These are phyloP conservation scores for Pipra filicauda DNA, from an alignment of 2,113 vertebrate genomes.

Conservation along the genomic window DNA sequence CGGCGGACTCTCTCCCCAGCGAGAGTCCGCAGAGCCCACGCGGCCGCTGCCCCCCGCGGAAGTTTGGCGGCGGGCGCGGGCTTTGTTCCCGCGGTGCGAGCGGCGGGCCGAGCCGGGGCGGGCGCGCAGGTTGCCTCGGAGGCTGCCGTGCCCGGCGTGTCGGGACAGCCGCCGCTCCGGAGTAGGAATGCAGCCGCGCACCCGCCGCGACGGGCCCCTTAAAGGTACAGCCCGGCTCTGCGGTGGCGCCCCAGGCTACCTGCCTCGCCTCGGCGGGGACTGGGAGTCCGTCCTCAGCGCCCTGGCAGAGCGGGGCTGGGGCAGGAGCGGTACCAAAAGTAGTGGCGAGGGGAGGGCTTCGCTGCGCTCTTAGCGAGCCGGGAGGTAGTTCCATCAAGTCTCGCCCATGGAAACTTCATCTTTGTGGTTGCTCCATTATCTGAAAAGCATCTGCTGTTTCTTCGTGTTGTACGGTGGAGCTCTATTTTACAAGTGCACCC, in stretches of 20 bases:
- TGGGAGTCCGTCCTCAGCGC: background rate
- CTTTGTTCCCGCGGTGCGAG: constrained; percentile 11
- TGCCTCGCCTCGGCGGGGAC: background rate
- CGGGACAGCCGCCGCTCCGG: constrained; percentile 84
- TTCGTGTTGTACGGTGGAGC: background rate
- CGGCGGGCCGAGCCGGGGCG: background rate
- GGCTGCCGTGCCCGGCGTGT: constrained; percentile 82
- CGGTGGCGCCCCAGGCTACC: constrained; percentile 48
- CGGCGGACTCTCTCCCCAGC: background rate
- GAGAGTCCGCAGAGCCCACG: background rate
- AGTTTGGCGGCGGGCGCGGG: constrained; percentile 20
- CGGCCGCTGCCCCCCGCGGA: background rate
- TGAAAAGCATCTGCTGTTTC: background rate
- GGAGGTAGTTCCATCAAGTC: background rate
- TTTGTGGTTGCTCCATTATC: background rate
- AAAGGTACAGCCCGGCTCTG: constrained; percentile 75
- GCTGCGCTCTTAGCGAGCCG: background rate
- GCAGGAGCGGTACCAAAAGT: background rate
- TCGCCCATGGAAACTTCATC: background rate
- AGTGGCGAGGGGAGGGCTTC: background rate
- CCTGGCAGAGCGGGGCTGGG: background rate
- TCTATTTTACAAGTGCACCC: background rate
- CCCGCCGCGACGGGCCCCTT: constrained; percentile 77
- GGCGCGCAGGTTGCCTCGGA: constrained; percentile 71
- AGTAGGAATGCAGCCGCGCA: constrained; percentile 87